phyloP scores from a whole-genome alignment of 2,797 vertebrate genomes.

The Neostethus bicornis region DNA sequence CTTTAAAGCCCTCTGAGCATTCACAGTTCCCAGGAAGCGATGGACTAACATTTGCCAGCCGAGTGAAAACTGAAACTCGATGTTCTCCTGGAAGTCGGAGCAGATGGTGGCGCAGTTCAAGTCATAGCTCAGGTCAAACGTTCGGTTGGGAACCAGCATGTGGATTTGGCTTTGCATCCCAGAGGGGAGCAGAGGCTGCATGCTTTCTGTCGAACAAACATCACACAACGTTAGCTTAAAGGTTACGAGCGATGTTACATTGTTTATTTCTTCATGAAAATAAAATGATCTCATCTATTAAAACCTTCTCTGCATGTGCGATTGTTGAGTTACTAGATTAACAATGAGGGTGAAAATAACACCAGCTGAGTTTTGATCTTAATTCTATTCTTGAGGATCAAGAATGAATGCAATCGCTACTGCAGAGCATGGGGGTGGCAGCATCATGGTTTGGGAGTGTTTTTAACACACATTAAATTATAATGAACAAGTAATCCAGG shows the following conservation, averaged over 20 bases:
- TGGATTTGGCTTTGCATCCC: conserved; percentile 84
- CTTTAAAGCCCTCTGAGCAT: conserved; percentile 85
- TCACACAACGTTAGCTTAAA: background rate
- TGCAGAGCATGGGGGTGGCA: too few species aligned
- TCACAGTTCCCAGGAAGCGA: conserved; percentile 90
- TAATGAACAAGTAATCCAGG: background rate
- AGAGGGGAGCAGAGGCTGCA: conserved; percentile 91
- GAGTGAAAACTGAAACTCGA: conserved; percentile 93
- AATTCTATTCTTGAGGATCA: too few species aligned
- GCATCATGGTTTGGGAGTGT: too few species aligned
- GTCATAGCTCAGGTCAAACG: conserved; percentile 96
- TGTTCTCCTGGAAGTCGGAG: conserved; percentile 96
- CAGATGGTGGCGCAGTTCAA: conserved; percentile 93
- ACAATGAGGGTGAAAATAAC: conserved; percentile 54
- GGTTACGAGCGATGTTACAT: background rate
- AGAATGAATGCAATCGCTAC: too few species aligned
- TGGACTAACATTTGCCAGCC: conserved; percentile 90
- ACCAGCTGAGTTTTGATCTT: too few species aligned
- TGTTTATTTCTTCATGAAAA: background rate
- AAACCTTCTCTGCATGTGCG: conserved; percentile 49
- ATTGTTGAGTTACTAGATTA: conserved; percentile 35
- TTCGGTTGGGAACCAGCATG: conserved; percentile 87
- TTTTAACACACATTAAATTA: too few species aligned
- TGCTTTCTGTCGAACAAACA: conserved; percentile 79
- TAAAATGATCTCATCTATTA: conserved; percentile 21